These are phyloP conservation scores for Parnassius orleans DNA, from an alignment of 2,888 invertebrate genomes.

Conservation along the genomic window DNA sequence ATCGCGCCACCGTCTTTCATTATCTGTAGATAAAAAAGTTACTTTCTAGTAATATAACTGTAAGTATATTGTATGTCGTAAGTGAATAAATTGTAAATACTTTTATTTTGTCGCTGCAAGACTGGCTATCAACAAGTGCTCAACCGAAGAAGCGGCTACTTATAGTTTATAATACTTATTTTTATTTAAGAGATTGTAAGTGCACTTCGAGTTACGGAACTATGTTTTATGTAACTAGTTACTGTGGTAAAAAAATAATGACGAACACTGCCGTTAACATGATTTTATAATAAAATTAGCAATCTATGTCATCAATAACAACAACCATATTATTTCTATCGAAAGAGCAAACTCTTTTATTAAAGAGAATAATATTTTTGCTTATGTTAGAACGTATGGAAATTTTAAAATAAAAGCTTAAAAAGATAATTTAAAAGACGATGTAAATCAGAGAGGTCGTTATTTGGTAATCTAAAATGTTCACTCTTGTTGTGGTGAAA, in stretches of 20 bases:
- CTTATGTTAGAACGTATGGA: constrained; percentile 4
- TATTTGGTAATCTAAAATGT: not conserved
- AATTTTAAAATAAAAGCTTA: not conserved
- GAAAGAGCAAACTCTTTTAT: constrained; percentile 21
- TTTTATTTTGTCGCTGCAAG: constrained; percentile 72
- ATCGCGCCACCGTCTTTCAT: constrained; percentile 53
- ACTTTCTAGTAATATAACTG: constrained; percentile 69
- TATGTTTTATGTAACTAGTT: constrained; percentile 58
- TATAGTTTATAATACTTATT: constrained; percentile 60
- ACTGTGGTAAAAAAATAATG: constrained; percentile 38
- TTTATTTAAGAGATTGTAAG: constrained; percentile 69
- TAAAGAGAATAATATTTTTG: not conserved
- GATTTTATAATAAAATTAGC: constrained; percentile 16
- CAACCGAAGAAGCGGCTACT: constrained; percentile 62
- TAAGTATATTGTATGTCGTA: constrained; percentile 72
- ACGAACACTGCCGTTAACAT: constrained; percentile 17
- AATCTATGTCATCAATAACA: constrained; percentile 23
- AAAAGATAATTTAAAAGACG: too few relatives aligned
- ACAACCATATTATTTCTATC: constrained; percentile 26
- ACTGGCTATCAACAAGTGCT: constrained; percentile 65
- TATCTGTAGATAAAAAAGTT: constrained; percentile 73
- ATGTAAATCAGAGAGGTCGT: not conserved
- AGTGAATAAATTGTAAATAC: constrained; percentile 77
- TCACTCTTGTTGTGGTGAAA: constrained; percentile 6
- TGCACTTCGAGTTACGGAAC: constrained; percentile 79